Conservation (phyloP, 2,797 vertebrate species). For the Gambusia yucatana region DNA sequence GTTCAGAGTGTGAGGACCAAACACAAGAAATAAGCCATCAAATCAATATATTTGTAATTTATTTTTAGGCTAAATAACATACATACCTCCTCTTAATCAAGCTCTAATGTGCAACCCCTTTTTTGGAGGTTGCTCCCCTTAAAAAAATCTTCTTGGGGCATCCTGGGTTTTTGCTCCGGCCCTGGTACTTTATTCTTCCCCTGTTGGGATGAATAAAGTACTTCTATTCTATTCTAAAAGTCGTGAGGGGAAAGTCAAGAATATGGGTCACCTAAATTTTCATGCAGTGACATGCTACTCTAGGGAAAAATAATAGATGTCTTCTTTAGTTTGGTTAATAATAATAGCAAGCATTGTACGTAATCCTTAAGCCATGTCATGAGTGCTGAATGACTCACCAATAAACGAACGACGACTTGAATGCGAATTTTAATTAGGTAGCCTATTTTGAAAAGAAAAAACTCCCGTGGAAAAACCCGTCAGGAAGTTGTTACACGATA, state of each 20-base stretch:
- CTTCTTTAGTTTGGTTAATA: not conserved
- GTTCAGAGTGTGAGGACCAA: not conserved
- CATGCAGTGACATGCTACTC: not conserved
- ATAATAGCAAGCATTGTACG: not conserved
- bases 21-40: not conserved
- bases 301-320: not conserved
- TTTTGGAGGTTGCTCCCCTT: not conserved
- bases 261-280: not conserved
- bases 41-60: not conserved
- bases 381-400: not conserved
- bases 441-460: not conserved
- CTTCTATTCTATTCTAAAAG: not conserved
- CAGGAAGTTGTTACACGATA: not conserved
- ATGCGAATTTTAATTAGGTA: not conserved
- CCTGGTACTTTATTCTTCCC: too few relatives aligned
- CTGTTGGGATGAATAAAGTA: too few relatives aligned
- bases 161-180: not conserved
- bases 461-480: not conserved
- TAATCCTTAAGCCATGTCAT: not conserved
- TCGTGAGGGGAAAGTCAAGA: not conserved
- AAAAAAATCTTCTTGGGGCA: not conserved
- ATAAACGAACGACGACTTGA: not conserved
- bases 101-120: not conserved
- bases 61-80: too few relatives aligned
- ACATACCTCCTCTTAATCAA: not conserved